Conservation (phyloP, 2,888 invertebrate genomes). For the Drosophila suboccidentalis region DNA sequence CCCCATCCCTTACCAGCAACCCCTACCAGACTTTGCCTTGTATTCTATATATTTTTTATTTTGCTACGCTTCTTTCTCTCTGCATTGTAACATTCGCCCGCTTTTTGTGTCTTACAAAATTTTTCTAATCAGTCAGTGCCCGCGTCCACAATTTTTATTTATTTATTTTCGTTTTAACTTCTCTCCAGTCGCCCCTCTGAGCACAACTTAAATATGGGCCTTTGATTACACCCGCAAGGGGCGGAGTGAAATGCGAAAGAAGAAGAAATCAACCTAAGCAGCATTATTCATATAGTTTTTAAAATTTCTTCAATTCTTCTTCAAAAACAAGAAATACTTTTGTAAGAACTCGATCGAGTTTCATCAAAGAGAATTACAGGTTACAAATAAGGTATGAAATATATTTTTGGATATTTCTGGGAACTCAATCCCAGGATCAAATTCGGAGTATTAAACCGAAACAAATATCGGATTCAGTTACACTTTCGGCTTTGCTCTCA, state of each 20-base stretch:
- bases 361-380: too few species aligned
- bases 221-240: constrained; percentile 52
- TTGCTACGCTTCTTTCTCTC: constrained; percentile 31
- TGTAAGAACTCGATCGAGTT: too few species aligned
- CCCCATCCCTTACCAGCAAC: not conserved
- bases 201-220: constrained; percentile 65
- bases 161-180: constrained; percentile 15
- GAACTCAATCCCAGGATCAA: too few species aligned
- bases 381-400: too few species aligned
- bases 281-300: not conserved
- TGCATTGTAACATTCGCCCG: constrained; percentile 46
- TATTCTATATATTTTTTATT: constrained; percentile 34
- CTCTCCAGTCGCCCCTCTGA: not conserved
- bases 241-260: not conserved
- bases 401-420: too few species aligned
- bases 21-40: constrained; percentile 24
- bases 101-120: constrained; percentile 70
- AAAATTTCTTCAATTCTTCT: not conserved
- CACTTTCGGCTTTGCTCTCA: too few species aligned
- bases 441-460: too few species aligned
- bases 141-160: constrained; percentile 53
- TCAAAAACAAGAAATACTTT: not conserved
- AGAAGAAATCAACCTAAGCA: not conserved
- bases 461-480: too few species aligned
- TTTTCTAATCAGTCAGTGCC: constrained; percentile 76